These are phyloP conservation scores for Brachypodius melanocephalos DNA, from an alignment of 2,113 vertebrate genomes.

Conservation along the genomic window DNA sequence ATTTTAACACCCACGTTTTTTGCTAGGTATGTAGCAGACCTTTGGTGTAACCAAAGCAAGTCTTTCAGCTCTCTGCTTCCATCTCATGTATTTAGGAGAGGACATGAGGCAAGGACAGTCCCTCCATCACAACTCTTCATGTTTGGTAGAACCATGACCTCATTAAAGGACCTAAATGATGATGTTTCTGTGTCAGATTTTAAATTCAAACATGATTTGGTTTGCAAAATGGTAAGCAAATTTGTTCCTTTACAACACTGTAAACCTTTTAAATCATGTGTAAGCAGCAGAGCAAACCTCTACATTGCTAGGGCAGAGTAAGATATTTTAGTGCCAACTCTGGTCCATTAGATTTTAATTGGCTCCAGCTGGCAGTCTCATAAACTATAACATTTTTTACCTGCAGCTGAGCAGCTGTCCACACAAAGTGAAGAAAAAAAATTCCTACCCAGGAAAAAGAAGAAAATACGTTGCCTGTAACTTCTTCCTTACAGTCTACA, in stretches of 20 bases:
- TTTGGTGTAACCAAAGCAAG: background rate
- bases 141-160: background rate
- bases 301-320: background rate
- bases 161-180: background rate
- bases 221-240: background rate
- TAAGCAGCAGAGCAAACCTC: conserved; percentile 13
- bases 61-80: background rate
- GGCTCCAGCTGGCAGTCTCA: conserved; percentile 45
- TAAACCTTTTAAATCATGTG: background rate
- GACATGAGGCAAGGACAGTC: background rate
- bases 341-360: conserved; percentile 55
- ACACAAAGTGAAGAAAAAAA: conserved; percentile 19
- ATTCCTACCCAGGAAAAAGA: background rate
- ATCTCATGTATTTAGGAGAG: background rate
- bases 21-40: background rate
- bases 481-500: background rate
- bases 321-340: conserved; percentile 10
- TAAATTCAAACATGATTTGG: background rate
- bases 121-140: background rate
- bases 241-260: background rate
- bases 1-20: background rate
- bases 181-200: background rate
- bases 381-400: conserved; percentile 30
- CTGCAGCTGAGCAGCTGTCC: conserved; percentile 53
- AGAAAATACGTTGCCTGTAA: background rate